Evolutionary conservation across 2,797 vertebrate species (phyloP), one percentile per base, ranked within the genome.

Genomic region (Epinephelus awoara): DNA sequence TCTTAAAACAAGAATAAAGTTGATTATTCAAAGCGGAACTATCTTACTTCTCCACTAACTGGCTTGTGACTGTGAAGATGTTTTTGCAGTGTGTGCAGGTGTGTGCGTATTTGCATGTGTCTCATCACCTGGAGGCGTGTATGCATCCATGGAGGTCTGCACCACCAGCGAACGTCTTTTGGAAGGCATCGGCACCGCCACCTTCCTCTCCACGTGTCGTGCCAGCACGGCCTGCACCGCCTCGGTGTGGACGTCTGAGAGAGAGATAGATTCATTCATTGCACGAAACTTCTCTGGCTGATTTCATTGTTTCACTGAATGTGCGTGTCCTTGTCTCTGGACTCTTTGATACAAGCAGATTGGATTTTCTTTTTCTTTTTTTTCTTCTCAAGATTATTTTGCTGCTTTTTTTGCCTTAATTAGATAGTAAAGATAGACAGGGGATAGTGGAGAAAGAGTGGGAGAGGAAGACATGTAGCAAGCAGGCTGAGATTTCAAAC

Each of bases 151-250:
- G 68, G 98, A 99, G 59, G 98, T 99, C 94, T 99, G 98, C 49
- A 99, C 98, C 85, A 99, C 98, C 93, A 99, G 95, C 0, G 98
- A 99, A 47, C 98, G 97, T 77, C 98, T 95, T 73, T 99, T 99
- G 63, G 98, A 99, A n/a, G 98, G 98, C 98, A 99, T 99, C 23
- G 98, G 98, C 78, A 99, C 98, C 0, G 98, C 98, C 94, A 99
- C 97, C 92, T 99, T 99, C 88, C 97, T 95, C 95, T 99, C 98
- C 94, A 99, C 99, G 88, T 99, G 97, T 80, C 98, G 98, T 12
- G 98, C 98, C 54, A 99, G 91, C 50, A 98, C 97, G 1, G 98
- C 98, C 93, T 99, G 98, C 47, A 99, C 98, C 11, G 98, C 98
- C 94, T 99, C 98, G 11, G 97, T 99, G 92, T 99, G 98, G 12